These are phyloP conservation scores for Asarcornis scutulata DNA, from an alignment of 2,113 vertebrate genomes.

Conservation along the genomic window DNA sequence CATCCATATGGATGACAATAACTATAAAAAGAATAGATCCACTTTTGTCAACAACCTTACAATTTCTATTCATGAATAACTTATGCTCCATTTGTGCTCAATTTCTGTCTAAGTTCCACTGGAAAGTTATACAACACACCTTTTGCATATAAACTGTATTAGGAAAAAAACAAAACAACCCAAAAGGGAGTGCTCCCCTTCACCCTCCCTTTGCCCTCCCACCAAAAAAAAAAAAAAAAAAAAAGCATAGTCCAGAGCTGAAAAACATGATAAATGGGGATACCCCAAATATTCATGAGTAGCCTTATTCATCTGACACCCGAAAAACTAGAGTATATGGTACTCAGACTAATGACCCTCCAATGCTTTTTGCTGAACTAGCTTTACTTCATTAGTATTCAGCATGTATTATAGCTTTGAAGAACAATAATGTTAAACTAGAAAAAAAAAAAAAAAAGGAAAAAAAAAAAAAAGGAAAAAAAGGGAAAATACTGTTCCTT, in stretches of 20 bases:
- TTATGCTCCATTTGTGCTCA: constrained; percentile 43
- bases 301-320: background rate
- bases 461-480: background rate
- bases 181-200: background rate
- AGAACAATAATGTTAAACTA: background rate
- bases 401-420: background rate
- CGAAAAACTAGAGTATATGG: background rate
- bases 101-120: constrained; percentile 8
- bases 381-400: background rate
- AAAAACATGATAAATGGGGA: background rate
- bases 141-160: constrained; percentile 40
- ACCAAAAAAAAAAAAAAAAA: background rate
- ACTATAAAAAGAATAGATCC: background rate
- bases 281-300: background rate
- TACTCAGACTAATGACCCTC: background rate
- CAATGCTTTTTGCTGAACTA: background rate
- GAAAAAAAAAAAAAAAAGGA: background rate
- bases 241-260: background rate
- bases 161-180: background rate
- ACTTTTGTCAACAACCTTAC: constrained; percentile 46
- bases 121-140: background rate
- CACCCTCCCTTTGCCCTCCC: too few species aligned
- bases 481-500: background rate
- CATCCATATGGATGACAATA: constrained; percentile 23
- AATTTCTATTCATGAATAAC: constrained; percentile 55